phyloP scores from a whole-genome alignment of 2,113 vertebrate species.

The Lamprotornis superbus region DNA sequence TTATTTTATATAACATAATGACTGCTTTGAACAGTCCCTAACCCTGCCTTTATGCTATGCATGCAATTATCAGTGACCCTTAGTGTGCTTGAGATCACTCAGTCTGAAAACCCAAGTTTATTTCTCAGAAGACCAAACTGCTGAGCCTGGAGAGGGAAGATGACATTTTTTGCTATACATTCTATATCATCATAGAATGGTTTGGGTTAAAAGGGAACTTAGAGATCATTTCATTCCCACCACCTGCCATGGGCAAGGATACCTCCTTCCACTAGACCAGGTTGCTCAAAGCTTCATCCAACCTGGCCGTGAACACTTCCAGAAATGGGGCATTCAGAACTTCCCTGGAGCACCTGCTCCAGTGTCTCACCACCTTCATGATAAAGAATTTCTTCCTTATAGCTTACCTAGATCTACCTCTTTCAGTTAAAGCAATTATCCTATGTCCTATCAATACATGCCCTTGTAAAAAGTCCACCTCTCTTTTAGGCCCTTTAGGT shows the following conservation, averaged over 20 bases:
- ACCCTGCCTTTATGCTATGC: neutral
- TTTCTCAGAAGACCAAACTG: neutral
- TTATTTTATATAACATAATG: neutral
- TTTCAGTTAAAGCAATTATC: neutral
- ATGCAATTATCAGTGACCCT: neutral
- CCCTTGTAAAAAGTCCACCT: neutral
- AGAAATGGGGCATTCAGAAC: neutral
- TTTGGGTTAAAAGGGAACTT: neutral
- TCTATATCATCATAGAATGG: neutral
- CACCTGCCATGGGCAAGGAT: neutral
- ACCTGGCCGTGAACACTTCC: rapidly evolving
- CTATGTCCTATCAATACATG: neutral
- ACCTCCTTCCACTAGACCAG: neutral
- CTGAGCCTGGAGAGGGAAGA: neutral
- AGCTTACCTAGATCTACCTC: neutral
- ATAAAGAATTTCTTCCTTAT: neutral
- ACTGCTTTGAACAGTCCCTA: neutral
- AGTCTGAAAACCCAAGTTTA: neutral
- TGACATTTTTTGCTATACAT: neutral
- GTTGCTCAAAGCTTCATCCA: neutral
- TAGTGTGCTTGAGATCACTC: neutral
- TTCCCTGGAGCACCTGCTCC: neutral
- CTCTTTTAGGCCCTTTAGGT: neutral
- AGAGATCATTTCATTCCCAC: neutral
- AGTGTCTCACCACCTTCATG: neutral